Evolutionary conservation across 2,113 vertebrate genomes (phyloP), one percentile per base, ranked within the genome.

Genomic region (Arothron firmamentum): DNA sequence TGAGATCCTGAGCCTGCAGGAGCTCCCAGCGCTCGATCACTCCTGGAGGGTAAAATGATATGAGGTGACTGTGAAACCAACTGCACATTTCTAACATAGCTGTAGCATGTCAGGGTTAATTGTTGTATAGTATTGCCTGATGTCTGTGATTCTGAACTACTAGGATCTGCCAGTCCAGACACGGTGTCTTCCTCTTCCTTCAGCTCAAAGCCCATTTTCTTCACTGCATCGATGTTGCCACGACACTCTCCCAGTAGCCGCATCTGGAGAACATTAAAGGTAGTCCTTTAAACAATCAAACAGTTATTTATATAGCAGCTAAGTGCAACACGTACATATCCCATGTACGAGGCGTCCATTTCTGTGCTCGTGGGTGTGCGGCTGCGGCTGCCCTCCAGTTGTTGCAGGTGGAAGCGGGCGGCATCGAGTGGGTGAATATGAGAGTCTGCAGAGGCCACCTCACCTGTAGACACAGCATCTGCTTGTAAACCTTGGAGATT

Each of bases 1-100:
- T 95, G 63, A 95, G 88, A 20, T 95, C 94, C 85, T 97, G 95
- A 38, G 96, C 96, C 87, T 98, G 95, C 56, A 97, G 91, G 72
- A 99, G 91, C 83, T 99, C 95, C 97, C 96, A 99, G 52, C 96
- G 92, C 75, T 98, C 96, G 54, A 99, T 98, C 83, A 99, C 96
- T 60, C 97, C 95, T 99, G 74, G 20, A 52, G 18, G 68, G 17
- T 9, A 52, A 12, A 1, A 15, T 5, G 25, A 7, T 5, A 47
- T 5, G 17, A 38, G 34, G 12, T 12, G 34, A 9, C 34, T 1
- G 34, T 38, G 34, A 38, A 11, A 12, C 34, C 34, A 12, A 9
- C 34, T 12, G 3, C 11, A 38, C 34, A 38, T 38, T 9, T 38
- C 25, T 28, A 2, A 38, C 34, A 38, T 1, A 60, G 19, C 0